phyloP scores from a whole-genome alignment of 2,888 invertebrate species.

The Xanthorhoe spadicearia region DNA sequence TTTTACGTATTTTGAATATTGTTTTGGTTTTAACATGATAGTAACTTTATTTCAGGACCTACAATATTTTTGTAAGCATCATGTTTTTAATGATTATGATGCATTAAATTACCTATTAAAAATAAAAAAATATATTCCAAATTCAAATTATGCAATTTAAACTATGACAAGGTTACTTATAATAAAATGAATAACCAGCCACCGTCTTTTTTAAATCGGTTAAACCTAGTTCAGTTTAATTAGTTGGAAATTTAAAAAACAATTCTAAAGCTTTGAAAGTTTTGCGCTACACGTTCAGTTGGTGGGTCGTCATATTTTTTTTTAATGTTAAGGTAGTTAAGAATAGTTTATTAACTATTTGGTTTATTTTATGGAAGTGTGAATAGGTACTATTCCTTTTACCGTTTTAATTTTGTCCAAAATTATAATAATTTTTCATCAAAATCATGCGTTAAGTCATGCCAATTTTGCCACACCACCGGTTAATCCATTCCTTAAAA shows the following conservation, averaged over 20 bases:
- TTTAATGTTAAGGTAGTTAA: neutral
- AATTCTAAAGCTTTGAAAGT: neutral
- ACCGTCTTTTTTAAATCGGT: neutral
- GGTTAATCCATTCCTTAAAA: conserved; percentile 57
- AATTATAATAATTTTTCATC: conserved; percentile 38
- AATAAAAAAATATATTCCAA: too few relatives aligned
- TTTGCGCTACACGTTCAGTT: neutral
- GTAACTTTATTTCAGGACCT: too few relatives aligned
- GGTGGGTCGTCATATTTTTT: neutral
- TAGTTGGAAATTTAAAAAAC: neutral
- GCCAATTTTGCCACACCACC: conserved; percentile 79
- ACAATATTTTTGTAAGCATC: too few relatives aligned
- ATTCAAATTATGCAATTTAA: too few relatives aligned
- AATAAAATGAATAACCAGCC: neutral
- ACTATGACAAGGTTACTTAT: neutral
- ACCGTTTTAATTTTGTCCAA: conserved; percentile 23
- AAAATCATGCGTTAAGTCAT: conserved; percentile 76
- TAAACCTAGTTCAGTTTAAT: neutral
- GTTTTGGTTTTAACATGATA: too few relatives aligned
- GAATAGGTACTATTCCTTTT: neutral
- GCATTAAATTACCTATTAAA: too few relatives aligned
- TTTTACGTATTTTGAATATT: too few relatives aligned
- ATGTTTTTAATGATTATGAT: too few relatives aligned
- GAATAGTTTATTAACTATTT: neutral
- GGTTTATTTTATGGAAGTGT: neutral